A percentile compares a stretch with the other conserved stretches of the same genome.
These are phyloP conservation scores for Caenorhabditis macrosperma DNA, from an alignment of 2,888 invertebrate genomes.

Conservation along the genomic window DNA sequence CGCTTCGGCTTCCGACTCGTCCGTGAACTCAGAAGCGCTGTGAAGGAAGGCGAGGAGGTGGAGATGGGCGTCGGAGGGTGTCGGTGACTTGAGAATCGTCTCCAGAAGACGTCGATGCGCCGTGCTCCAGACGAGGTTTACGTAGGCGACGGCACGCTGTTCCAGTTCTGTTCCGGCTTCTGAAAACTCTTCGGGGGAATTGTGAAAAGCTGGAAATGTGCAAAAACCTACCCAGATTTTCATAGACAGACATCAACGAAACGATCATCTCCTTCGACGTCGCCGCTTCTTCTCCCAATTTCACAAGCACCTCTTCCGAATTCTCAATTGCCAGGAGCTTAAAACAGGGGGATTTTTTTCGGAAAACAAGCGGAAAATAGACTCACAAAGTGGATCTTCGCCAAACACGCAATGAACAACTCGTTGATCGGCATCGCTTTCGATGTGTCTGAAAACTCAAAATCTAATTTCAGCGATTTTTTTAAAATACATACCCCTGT, in stretches of 20 bases:
- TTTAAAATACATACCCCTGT: conserved; percentile 42
- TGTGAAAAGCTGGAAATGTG: neutral
- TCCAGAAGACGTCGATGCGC: neutral
- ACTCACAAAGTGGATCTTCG: conserved; percentile 60
- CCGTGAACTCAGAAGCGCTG: conserved; percentile 13
- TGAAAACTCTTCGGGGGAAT: neutral
- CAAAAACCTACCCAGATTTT: conserved; percentile 31
- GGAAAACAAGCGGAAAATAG: neutral
- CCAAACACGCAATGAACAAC: conserved; percentile 16
- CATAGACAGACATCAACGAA: conserved; percentile 40
- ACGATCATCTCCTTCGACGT: conserved; percentile 35
- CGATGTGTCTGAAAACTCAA: conserved; percentile 29
- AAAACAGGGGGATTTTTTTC: neutral
- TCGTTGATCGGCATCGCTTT: conserved; percentile 38
- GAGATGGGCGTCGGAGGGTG: neutral
- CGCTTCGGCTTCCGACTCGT: neutral
- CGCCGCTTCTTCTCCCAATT: conserved; percentile 11
- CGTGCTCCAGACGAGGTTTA: conserved; percentile 17
- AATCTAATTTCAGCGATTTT: neutral
- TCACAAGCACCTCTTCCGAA: conserved; percentile 4
- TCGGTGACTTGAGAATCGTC: neutral
- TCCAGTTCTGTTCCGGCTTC: conserved; percentile 45
- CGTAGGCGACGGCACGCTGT: conserved; percentile 30
- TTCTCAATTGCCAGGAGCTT: conserved; percentile 51
- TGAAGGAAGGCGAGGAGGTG: conserved; percentile 14